Evolutionary conservation across 2,888 invertebrate genomes (phyloP).

Genomic region (Synanthedon andrenaeformis): DNA sequence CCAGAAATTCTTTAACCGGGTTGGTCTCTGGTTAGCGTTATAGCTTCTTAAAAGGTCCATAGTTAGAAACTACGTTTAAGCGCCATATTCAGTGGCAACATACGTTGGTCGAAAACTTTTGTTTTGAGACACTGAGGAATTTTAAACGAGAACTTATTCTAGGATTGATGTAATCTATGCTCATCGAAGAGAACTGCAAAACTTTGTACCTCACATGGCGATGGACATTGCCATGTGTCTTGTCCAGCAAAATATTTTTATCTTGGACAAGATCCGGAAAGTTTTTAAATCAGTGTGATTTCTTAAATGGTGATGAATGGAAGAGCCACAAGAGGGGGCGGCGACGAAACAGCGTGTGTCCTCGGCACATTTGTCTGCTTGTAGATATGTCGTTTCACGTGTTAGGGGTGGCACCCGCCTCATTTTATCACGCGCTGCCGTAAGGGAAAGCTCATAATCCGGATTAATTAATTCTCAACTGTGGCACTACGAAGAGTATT

Average conservation of each 20-base stretch:
- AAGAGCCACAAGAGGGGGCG: not conserved
- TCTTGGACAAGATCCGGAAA: not conserved
- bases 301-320: not conserved
- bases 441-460: slow-evolving; percentile 34
- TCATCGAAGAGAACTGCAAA: too few species aligned
- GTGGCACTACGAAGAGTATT: slow-evolving; percentile 29
- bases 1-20: too few species aligned
- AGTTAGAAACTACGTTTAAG: too few species aligned
- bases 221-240: too few species aligned
- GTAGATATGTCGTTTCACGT: not conserved
- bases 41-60: too few species aligned
- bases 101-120: too few species aligned
- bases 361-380: not conserved
- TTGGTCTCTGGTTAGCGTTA: too few species aligned
- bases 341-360: not conserved
- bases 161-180: too few species aligned
- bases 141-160: too few species aligned
- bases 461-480: slow-evolving; percentile 50
- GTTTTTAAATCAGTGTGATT: slow-evolving; percentile 5
- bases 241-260: not conserved
- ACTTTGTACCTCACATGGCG: too few species aligned
- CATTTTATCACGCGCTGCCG: slow-evolving; percentile 40
- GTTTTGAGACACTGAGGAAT: too few species aligned
- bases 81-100: too few species aligned
- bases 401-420: slow-evolving; percentile 8